phyloP scores from a whole-genome alignment of 2,113 vertebrate genomes.

The Parotia lawesii region DNA sequence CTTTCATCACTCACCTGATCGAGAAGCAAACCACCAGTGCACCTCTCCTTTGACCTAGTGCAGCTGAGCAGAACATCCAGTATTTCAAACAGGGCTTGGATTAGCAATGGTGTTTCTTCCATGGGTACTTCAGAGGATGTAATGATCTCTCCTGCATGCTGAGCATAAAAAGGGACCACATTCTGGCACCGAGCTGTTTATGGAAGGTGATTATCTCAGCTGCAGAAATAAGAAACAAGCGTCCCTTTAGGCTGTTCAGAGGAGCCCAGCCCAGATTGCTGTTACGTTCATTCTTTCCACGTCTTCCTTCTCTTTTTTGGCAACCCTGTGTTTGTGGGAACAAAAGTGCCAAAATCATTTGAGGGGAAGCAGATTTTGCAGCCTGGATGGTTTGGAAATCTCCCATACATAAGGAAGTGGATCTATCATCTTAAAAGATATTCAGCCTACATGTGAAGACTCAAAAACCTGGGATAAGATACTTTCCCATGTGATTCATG shows the following conservation, averaged over 20 bases:
- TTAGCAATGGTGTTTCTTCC: not conserved
- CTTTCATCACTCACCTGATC: not conserved
- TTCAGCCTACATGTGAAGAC: not conserved
- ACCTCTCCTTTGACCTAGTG: not conserved
- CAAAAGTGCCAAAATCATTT: slow-evolving; percentile 45
- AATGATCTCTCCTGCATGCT: not conserved
- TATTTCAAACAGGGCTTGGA: not conserved
- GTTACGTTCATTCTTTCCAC: not conserved
- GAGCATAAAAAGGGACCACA: not conserved
- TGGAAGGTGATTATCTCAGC: not conserved
- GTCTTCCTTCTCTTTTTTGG: slow-evolving; percentile 6
- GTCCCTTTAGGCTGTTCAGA: not conserved
- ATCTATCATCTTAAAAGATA: not conserved
- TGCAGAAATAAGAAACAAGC: slow-evolving; percentile 1
- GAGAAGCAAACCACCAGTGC: not conserved
- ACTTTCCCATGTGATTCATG: not conserved
- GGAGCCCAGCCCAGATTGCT: not conserved
- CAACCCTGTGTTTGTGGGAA: slow-evolving; percentile 1
- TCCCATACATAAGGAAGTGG: slow-evolving; percentile 12
- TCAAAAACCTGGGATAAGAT: not conserved
- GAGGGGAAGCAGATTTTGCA: slow-evolving; percentile 47
- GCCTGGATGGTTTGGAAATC: slow-evolving; percentile 1
- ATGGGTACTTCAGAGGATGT: not conserved
- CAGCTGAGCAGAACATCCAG: not conserved
- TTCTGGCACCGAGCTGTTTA: not conserved